Evolutionary conservation across 2,113 vertebrate genomes (phyloP).

Genomic region (Pomatostomus ruficeps): DNA sequence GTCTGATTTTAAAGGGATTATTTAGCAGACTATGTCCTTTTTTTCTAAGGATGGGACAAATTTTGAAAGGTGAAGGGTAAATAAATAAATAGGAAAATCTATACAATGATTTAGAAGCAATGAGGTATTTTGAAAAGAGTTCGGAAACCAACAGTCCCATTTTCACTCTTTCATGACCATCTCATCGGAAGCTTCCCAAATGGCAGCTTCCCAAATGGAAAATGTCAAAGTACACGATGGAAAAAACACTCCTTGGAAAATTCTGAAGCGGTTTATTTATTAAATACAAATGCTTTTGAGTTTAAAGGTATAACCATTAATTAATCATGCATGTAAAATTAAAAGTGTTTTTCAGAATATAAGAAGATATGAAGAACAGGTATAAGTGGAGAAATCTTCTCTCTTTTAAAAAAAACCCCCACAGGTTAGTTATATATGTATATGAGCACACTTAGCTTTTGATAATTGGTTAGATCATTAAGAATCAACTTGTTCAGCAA

Average conservation of each 20-base stretch:
- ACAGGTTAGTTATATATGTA: background rate
- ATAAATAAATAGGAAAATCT: background rate
- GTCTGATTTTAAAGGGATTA: background rate
- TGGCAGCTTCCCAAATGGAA: background rate
- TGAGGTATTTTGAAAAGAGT: background rate
- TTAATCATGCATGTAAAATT: background rate
- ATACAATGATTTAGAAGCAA: background rate
- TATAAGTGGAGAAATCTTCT: background rate
- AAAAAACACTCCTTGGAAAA: background rate
- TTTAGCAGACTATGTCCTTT: background rate
- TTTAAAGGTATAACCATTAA: background rate
- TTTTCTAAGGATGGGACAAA: background rate
- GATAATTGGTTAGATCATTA: background rate
- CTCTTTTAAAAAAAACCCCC: background rate
- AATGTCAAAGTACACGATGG: background rate
- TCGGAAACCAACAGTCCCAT: background rate
- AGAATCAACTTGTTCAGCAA: background rate
- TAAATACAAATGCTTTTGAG: background rate
- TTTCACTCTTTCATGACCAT: background rate
- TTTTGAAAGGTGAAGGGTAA: background rate
- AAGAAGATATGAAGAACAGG: background rate
- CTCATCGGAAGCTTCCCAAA: background rate
- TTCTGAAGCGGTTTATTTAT: background rate
- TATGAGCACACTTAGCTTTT: background rate
- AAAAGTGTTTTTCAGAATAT: background rate